These are phyloP conservation scores for zebrafish (Danio rerio) DNA, from an alignment of 2,113 vertebrate genomes.

Conservation along the genomic window DNA sequence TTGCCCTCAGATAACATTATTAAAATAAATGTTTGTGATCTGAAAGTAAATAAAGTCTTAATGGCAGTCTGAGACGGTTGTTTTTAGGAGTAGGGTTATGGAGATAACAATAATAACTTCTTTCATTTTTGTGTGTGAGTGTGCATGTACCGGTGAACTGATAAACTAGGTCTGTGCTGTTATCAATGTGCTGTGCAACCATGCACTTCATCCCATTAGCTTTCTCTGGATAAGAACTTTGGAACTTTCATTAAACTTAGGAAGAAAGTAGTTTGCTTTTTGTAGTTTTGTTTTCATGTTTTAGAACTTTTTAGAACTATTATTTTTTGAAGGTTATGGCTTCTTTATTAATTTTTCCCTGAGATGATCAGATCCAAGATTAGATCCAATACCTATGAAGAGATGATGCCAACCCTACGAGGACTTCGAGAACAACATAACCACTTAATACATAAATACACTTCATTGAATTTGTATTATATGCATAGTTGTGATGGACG, in stretches of 20 bases:
- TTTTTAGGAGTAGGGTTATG: neutral
- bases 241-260: neutral
- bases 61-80: neutral
- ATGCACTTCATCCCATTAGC: conserved; percentile 31
- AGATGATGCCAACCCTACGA: no score
- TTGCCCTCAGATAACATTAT: no score
- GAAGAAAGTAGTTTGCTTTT: neutral
- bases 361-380: no score
- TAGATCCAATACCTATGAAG: no score
- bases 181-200: neutral
- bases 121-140: neutral
- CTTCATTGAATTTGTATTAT: no score
- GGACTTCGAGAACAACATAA: no score
- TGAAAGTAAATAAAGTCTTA: neutral
- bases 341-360: no score
- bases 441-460: no score
- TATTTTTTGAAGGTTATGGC: no score
- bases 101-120: neutral
- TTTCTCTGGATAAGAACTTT: conserved; percentile 34
- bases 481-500: no score
- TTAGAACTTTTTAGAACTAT: no score
- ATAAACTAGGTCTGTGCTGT: conserved; percentile 35
- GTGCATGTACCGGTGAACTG: neutral
- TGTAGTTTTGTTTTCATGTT: neutral
- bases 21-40: no score